Evolutionary conservation across 2,113 vertebrate genomes (phyloP).

Genomic region (Coptodon bakossiorum): DNA sequence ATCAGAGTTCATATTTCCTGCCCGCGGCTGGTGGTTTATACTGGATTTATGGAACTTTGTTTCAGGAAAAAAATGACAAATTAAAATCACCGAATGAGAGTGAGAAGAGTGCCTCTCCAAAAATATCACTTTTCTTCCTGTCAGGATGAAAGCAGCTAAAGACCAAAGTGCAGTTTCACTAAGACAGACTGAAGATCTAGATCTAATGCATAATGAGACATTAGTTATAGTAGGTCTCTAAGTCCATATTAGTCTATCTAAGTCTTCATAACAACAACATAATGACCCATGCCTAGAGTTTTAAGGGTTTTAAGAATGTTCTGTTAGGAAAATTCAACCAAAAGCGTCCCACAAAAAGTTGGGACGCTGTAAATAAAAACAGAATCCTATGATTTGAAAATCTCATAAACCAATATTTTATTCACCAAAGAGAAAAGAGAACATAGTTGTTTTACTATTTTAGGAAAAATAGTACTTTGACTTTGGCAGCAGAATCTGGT

Average conservation of each 20-base stretch:
- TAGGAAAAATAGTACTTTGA: background rate
- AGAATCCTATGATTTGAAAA: background rate
- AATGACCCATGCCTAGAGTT: background rate
- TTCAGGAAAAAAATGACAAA: background rate
- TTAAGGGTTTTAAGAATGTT: background rate
- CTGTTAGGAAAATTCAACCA: background rate
- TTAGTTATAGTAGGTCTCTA: background rate
- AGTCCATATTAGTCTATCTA: background rate
- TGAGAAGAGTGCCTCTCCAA: background rate
- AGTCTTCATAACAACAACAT: background rate
- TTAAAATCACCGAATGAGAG: background rate
- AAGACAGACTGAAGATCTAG: background rate
- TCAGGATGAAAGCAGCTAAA: background rate
- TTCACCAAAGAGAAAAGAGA: background rate
- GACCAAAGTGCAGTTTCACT: background rate
- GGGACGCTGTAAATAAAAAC: background rate
- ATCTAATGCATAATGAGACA: background rate
- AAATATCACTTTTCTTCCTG: background rate
- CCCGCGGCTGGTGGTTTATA: background rate
- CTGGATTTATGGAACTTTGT: background rate
- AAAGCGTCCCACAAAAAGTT: background rate
- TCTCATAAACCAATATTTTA: background rate
- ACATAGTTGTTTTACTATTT: background rate
- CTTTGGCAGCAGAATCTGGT: background rate
- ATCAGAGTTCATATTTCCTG: slow-evolving; percentile 25